These are phyloP conservation scores for Gandaritis pyraliata DNA, from an alignment of 2,888 invertebrate species.

Conservation along the genomic window DNA sequence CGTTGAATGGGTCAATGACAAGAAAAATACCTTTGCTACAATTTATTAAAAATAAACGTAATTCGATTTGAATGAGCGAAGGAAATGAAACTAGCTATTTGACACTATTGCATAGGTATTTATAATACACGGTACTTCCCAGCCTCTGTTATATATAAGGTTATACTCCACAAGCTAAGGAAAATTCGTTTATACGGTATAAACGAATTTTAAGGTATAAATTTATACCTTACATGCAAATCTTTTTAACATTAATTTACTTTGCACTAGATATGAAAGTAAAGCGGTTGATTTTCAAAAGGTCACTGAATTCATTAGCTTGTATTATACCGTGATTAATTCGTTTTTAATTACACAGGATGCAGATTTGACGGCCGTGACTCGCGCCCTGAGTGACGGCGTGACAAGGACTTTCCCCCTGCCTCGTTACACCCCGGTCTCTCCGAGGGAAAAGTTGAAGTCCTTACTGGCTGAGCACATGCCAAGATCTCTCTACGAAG, in stretches of 20 bases:
- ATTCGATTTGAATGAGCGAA: not conserved
- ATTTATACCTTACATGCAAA: conserved; percentile 3
- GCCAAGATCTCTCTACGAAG: conserved; percentile 91
- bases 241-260: conserved; percentile 8
- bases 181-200: too few species aligned
- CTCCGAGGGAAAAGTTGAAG: conserved; percentile 90
- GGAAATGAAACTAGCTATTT: too few species aligned
- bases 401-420: conserved; percentile 93
- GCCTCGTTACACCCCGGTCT: conserved; percentile 92
- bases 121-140: not conserved
- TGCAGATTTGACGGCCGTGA: conserved; percentile 90
- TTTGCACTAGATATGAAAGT: conserved; percentile 4
- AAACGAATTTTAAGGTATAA: too few species aligned
- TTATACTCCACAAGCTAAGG: too few species aligned
- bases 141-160: too few species aligned
- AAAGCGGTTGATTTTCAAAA: conserved; percentile 19
- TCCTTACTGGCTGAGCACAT: conserved; percentile 92
- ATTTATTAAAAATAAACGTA: not conserved
- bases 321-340: conserved; percentile 38
- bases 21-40: not conserved
- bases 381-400: conserved; percentile 90
- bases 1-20: conserved; percentile 8
- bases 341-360: conserved; percentile 79
- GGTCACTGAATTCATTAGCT: conserved; percentile 26
- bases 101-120: too few species aligned